Evolutionary conservation across 2,888 invertebrate species (phyloP).

Genomic region (Taphrorychus bicolor): DNA sequence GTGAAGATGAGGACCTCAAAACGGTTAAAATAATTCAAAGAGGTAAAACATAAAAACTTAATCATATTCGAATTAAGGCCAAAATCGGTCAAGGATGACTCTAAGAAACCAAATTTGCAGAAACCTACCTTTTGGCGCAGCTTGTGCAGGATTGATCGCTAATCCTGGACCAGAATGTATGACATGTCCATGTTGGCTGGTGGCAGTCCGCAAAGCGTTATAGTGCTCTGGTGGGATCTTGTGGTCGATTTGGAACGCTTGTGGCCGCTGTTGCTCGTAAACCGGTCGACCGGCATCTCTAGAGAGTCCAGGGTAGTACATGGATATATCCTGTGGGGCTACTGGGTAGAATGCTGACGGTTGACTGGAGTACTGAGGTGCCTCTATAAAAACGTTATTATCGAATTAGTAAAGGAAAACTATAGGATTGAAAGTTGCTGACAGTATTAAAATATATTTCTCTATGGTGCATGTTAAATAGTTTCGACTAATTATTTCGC

Average conservation of each 20-base stretch:
- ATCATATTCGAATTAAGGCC: no score
- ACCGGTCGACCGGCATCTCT: conserved; percentile 55
- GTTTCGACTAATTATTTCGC: not conserved
- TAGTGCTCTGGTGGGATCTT: conserved; percentile 57
- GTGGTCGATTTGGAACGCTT: conserved; percentile 56
- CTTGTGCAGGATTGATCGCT: conserved; percentile 63
- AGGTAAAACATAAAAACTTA: no score
- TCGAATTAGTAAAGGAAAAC: no score
- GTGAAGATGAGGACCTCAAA: no score
- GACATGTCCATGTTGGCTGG: conserved; percentile 61
- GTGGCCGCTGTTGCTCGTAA: conserved; percentile 54
- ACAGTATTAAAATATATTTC: no score
- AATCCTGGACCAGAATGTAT: conserved; percentile 64
- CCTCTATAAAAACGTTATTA: conserved; percentile 59
- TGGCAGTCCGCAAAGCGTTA: conserved; percentile 57
- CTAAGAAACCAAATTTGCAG: no score
- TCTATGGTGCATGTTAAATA: no score
- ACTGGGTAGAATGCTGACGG: conserved; percentile 64
- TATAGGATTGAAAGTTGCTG: no score
- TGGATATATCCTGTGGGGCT: conserved; percentile 59
- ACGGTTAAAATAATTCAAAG: no score
- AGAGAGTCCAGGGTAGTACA: conserved; percentile 55
- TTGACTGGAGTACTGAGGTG: conserved; percentile 62
- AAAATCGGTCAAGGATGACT: no score
- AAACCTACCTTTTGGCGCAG: conserved; percentile 48